Evolutionary conservation across 2,797 vertebrate species (phyloP).

Genomic region (Morelia viridis): DNA sequence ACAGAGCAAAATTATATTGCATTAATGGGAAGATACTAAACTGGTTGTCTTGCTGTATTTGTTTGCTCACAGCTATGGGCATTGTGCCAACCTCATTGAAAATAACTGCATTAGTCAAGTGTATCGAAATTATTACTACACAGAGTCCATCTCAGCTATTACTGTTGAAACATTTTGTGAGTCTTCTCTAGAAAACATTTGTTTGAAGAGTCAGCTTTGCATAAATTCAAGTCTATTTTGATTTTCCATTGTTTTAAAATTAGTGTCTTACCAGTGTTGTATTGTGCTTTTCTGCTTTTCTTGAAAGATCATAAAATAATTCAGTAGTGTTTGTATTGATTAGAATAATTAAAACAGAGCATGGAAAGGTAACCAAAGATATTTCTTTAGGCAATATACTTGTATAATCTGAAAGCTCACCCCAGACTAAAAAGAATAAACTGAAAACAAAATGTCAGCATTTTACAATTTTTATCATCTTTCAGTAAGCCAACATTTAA

Average conservation of each 20-base stretch:
- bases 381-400: neutral
- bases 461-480: neutral
- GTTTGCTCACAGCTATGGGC: slow-evolving; percentile 80
- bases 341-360: slow-evolving; percentile 11
- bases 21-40: slow-evolving; percentile 65
- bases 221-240: slow-evolving; percentile 63
- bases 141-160: slow-evolving; percentile 79
- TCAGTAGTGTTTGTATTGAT: slow-evolving; percentile 37
- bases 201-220: slow-evolving; percentile 65
- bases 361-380: neutral
- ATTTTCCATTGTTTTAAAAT: slow-evolving; percentile 61
- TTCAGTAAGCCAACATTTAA: neutral
- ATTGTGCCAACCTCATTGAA: slow-evolving; percentile 79
- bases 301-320: slow-evolving; percentile 41
- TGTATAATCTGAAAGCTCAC: neutral
- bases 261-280: slow-evolving; percentile 46
- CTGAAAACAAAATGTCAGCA: neutral
- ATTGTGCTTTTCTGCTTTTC: slow-evolving; percentile 44
- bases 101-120: slow-evolving; percentile 85
- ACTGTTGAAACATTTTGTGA: slow-evolving; percentile 78
- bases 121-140: slow-evolving; percentile 83
- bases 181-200: slow-evolving; percentile 69
- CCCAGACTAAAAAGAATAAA: neutral
- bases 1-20: slow-evolving; percentile 62
- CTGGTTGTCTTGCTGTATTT: slow-evolving; percentile 73